Base-by-base conservation (phyloP, 2,888 invertebrate genomes). In the Quadriops clusia region DNA sequence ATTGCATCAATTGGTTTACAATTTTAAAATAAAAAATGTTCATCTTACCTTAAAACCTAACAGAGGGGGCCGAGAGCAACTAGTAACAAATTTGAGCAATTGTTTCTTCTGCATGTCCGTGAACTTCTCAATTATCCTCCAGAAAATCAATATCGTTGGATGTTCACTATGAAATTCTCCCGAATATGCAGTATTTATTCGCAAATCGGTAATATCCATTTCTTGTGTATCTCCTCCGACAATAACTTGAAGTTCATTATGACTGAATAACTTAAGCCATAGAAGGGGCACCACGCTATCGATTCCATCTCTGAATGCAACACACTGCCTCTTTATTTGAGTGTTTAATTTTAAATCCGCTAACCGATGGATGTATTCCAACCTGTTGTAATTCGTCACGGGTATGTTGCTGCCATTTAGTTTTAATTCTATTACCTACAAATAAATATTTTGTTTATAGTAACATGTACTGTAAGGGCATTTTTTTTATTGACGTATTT, bases 1-100 rank as follows among this genome's bases (percentile, higher is more conserved):
- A n/a, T n/a, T n/a, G n/a, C n/a, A 9, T 22, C 4, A 28, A 23
- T 28, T 6, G 8, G 12, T 11, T 14, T 17, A 21, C 2, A 11
- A 10, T 23, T 6, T 22, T 30, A 24, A 28, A 35, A 8, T 1
- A 11, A 1, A 14, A 15, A 8, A 6, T 14, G 9, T 8, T 11
- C 9, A 16, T 16, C 15, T 49, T 56, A 90, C 93, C 74, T 90
- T 93, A 54, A 98, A 98, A 2, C 98, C 98, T 21, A 98, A 65
- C 14, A 99, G 67, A 0, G 98, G 98, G 3, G 97, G 93, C 35
- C 95, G 65, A 1, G 97, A 97, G 55, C 97, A 97, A 55, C 94
- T 93, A 2, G 98, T 99, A 22, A 97, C 95, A 64, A 99, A 99
- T 63, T 94, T 94, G 5, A 98, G 67, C 30, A 98, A 65, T 52